A percentile compares a stretch with the other conserved stretches of the same genome.
phyloP scores from a whole-genome alignment of 1,140 invertebrate genomes.

The Harpegnathos saltator region DNA sequence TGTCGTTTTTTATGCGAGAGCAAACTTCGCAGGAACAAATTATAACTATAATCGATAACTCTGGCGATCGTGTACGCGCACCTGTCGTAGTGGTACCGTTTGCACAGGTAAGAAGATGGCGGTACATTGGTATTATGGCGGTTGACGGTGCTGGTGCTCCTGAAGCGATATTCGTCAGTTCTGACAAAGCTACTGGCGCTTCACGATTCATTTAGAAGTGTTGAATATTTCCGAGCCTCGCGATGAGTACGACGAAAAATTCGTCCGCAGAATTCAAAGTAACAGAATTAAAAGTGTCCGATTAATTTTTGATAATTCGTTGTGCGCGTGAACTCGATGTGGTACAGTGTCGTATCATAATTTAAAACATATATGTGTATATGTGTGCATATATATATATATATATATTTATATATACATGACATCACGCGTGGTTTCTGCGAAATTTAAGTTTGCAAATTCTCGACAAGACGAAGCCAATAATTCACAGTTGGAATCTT shows the following conservation, averaged over 20 bases:
- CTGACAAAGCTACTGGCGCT: not conserved
- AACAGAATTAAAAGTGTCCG: not conserved
- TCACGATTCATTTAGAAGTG: not conserved
- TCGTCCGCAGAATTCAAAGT: not conserved
- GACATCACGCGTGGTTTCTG: no score
- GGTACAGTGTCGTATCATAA: not conserved
- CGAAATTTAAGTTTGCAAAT: not conserved
- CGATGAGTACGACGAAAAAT: not conserved
- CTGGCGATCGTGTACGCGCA: conserved; percentile 29
- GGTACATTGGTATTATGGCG: conserved; percentile 56
- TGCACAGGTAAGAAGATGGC: conserved; percentile 69
- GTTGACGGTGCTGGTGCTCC: conserved; percentile 32
- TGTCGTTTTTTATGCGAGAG: conserved; percentile 1
- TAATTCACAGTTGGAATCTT: not conserved
- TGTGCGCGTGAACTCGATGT: not conserved
- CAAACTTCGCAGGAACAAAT: conserved; percentile 34
- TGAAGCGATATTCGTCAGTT: conserved; percentile 17
- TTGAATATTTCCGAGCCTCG: not conserved
- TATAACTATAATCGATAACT: conserved; percentile 59
- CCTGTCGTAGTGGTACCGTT: conserved; percentile 65
- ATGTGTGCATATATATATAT: no score
- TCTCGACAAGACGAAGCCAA: not conserved
- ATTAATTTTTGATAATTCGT: not conserved
- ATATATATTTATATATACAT: no score
- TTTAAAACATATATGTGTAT: not conserved